Evolutionary conservation across 2,888 invertebrate genomes (phyloP), one percentile per base, ranked within the genome.

Genomic region (Leptinotarsa rubiginosa): DNA sequence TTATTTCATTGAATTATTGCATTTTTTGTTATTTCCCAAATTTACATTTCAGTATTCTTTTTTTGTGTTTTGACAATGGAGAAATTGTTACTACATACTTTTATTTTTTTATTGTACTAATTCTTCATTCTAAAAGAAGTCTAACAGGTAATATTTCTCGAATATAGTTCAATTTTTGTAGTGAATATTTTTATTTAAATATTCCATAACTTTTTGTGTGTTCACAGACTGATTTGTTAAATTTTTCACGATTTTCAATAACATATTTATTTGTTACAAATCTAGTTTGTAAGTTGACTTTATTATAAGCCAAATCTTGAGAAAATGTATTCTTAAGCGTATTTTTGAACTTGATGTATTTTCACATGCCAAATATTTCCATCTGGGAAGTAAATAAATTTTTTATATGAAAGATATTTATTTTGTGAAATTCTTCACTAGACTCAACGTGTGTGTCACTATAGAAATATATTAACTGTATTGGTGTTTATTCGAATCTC

Each of bases 211-310:
- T 75, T 79, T 74, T 62, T 76, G 77, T 80, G 79, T 79, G 78
- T 80, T 80, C 81, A 82, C 81, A 79, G 83, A 84, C 84, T 84
- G 84, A 83, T 82, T 82, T 81, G 77, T 81, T 81, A 76, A 78
- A 75, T 74, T 74, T 79, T 70, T 78, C 77, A 78, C 75, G 70
- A 72, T 79, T 75, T 74, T 70, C 49, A 49, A 52, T 18, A 66
- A 70, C 74, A 66, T 75, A 69, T 73, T 74, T 75, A 73, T 75
- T 75, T 75, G 69, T 73, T 66, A 70, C 41, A 47, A 49, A 72
- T 50, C 69, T 76, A 73, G 73, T 47, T 70, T 62, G 67, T 73
- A 78, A 76, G 76, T 73, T 72, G 50, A 56, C 20, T 41, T 65
- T n/a, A 49, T 31, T 69, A 64, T 49, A 50, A 69, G 65, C 49